Percentiles rank a stretch among this genome's conserved stretches.
These are phyloP conservation scores for Drosophila leonis DNA, from an alignment of 2,888 invertebrate genomes.

Conservation along the genomic window DNA sequence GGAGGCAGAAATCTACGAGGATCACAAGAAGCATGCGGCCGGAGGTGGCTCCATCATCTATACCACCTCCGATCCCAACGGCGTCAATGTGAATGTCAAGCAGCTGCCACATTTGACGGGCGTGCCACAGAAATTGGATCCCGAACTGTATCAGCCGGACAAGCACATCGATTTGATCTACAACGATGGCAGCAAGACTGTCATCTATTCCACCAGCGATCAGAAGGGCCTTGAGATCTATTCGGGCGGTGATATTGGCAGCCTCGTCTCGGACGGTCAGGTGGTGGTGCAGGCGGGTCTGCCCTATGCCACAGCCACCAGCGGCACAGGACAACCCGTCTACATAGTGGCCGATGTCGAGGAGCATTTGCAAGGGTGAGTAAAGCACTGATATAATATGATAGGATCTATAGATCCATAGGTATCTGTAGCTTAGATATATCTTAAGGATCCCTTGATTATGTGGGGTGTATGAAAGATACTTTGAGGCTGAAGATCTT, in stretches of 20 bases:
- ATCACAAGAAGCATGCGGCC: constrained; percentile 80
- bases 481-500: not conserved
- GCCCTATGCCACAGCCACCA: constrained; percentile 83
- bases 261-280: constrained; percentile 85
- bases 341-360: constrained; percentile 85
- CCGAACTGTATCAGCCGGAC: constrained; percentile 85
- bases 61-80: constrained; percentile 82
- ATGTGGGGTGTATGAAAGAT: not conserved
- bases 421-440: not conserved
- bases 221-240: constrained; percentile 92
- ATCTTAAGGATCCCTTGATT: not conserved
- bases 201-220: constrained; percentile 92
- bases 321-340: constrained; percentile 84
- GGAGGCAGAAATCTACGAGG: constrained; percentile 84
- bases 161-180: constrained; percentile 92
- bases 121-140: constrained; percentile 83
- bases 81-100: constrained; percentile 85
- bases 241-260: constrained; percentile 84
- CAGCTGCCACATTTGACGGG: constrained; percentile 82
- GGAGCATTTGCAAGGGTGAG: constrained; percentile 85
- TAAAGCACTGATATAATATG: not conserved
- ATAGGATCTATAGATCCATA: not conserved
- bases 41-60: constrained; percentile 85
- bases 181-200: constrained; percentile 93
- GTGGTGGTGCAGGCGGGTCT: constrained; percentile 85